Base-by-base conservation (phyloP, 2,888 invertebrate species). In the Drosophila mayaguana region DNA sequence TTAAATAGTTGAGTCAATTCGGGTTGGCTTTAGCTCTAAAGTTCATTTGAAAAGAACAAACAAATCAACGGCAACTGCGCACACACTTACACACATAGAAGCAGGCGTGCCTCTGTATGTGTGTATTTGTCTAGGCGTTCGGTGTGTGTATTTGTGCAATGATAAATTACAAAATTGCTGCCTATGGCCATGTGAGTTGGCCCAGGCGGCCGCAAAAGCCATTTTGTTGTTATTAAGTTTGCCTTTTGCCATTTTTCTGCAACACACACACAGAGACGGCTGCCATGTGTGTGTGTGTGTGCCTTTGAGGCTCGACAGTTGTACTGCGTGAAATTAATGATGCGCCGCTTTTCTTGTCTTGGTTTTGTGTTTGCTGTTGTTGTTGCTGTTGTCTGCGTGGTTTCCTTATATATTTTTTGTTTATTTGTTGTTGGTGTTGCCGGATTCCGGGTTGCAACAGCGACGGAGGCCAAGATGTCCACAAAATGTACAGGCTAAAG, bases 171-270 rank as follows among this genome's bases (percentile, higher is more conserved):
- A 86, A 90, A 86, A 88, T 81, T 74, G 87, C 81, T 87, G 89
- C 89, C 84, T 79, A 71, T 71, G 84, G 84, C 88, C 72, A 88
- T 70, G 86, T 56, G 78, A 77, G 74, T 81, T 81, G 75, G 82
- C 89, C 81, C 74, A 81, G 71, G 69, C 71, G 74, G 83, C 90
- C 86, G 63, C 90, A 90, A 79, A 89, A 79, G 79, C 81, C 86
- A 90, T 90, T 86, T 86, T 90, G 86, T 90, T 86, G 90, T 86
- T 90, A 86, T 86, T 90, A 86, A 90, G 90, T 86, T 90, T 89
- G 88, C 78, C 83, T 89, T 80, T 72, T 89, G 78, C 78, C 81
- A 82, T 78, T 78, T 70, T 77, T 82, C 78, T 88, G 69, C 70
- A 76, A 70, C 70, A 73, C 64, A 75, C 63, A 57, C 70, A 75